These are phyloP conservation scores for Digitonthophagus gazella DNA, from an alignment of 2,888 invertebrate species.

Conservation along the genomic window DNA sequence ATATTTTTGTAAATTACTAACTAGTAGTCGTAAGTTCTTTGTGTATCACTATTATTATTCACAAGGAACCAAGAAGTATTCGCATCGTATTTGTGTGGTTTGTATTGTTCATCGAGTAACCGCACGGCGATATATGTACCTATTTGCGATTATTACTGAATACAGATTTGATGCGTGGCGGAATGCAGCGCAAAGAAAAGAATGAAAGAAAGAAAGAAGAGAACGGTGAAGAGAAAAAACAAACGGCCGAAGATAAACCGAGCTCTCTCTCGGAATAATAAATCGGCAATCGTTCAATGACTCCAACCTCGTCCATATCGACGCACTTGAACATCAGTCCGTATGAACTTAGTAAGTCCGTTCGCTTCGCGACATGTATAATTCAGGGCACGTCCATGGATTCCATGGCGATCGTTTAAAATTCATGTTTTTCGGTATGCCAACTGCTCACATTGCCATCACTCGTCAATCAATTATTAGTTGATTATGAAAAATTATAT, in stretches of 20 bases:
- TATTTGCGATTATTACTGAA: constrained; percentile 25
- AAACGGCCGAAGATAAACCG: constrained; percentile 24
- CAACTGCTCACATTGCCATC: background rate
- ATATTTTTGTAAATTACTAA: no score
- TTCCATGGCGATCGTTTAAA: background rate
- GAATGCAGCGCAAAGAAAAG: constrained; percentile 21
- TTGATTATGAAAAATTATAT: background rate
- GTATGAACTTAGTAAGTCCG: background rate
- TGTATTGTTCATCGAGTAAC: background rate
- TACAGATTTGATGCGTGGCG: constrained; percentile 25
- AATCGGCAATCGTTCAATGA: constrained; percentile 49
- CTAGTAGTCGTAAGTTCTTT: no score
- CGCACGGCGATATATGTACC: constrained; percentile 1
- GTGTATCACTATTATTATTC: no score
- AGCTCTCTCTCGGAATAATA: constrained; percentile 41
- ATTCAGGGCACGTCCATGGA: background rate
- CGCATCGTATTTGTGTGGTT: no score
- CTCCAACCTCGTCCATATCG: constrained; percentile 32
- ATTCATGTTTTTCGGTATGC: background rate
- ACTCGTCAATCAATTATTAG: background rate
- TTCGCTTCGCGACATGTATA: background rate
- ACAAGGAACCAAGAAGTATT: no score
- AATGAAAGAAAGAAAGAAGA: constrained; percentile 17
- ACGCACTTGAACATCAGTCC: background rate
- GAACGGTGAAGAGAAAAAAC: constrained; percentile 20